Evolutionary conservation across 2,888 invertebrate species (phyloP), one percentile per base, ranked within the genome.

Genomic region (Autographa pulchrina): DNA sequence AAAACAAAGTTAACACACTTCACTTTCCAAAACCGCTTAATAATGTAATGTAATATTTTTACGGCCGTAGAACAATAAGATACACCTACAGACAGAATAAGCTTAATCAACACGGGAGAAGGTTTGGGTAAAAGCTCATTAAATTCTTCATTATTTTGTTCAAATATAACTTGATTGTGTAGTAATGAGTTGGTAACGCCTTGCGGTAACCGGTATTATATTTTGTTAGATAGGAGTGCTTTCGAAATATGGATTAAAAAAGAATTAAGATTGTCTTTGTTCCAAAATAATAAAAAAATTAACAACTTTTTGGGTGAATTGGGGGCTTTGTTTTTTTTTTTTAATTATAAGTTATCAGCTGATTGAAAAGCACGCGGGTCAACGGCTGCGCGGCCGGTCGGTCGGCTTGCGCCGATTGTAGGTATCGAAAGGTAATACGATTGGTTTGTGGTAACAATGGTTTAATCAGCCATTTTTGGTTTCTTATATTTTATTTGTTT

Each of bases 61-160:
- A 25, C 20, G 13, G 13, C 18, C 8, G 7, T 25, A 20, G 9
- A 20, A 56, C 54, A 56, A 56, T 56, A 56, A 13, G 20, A 25
- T 25, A 9, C 54, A 9, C 13, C 1, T n/a, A n/a, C 1, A 48
- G 6, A 48, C 3, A 48, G n/a, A n/a, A 48, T 48, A 56, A 56
- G 11, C 54, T 56, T 56, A 20, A 56, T 56, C 20, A 25, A 48
- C 48, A 48, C 16, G n/a, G 13, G 2, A 13, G 25, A 56, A 56
- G 54, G 54, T 56, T 56, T 56, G 54, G 54, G 54, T 56, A 25
- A 20, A 56, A 20, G 20, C 54, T 56, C 54, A 56, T 56, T 56
- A 56, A 13, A 13, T 20, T 56, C 54, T 25, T 56, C 54, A 56
- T 56, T 56, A 56, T 25, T 56, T 56, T 13, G 54, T 20, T 20